Conservation (phyloP, 2,888 invertebrate species). For the Patella pellucida region DNA sequence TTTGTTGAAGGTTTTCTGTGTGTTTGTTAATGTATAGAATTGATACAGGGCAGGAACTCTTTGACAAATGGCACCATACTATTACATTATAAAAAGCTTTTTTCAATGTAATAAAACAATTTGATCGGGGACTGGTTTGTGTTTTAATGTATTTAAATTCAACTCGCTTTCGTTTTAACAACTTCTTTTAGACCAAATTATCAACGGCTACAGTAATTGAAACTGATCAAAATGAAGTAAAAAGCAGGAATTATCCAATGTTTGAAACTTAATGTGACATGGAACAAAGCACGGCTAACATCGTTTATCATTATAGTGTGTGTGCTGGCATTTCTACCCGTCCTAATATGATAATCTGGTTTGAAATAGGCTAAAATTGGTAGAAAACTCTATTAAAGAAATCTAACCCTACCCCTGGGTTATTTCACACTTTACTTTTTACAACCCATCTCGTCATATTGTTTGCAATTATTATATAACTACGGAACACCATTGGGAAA, state of each 20-base stretch:
- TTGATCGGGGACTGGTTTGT: constrained; percentile 2
- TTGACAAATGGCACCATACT: constrained; percentile 1
- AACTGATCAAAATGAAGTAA: constrained; percentile 11
- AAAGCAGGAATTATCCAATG: constrained; percentile 12
- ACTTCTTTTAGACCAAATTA: constrained; percentile 11
- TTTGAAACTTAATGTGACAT: constrained; percentile 10
- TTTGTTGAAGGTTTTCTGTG: no score
- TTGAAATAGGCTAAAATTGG: constrained; percentile 5
- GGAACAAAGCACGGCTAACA: not conserved
- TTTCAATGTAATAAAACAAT: constrained; percentile 9
- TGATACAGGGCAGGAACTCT: constrained; percentile 2
- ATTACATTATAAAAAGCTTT: constrained; percentile 2
- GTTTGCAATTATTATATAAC: not conserved
- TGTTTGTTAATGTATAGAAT: not conserved
- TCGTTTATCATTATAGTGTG: not conserved
- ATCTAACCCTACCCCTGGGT: constrained; percentile 9
- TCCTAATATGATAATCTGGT: constrained; percentile 5
- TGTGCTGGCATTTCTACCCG: not conserved
- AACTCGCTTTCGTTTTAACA: not conserved
- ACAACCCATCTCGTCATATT: not conserved
- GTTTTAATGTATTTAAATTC: constrained; percentile 5
- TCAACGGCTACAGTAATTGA: constrained; percentile 10
- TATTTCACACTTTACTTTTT: constrained; percentile 3
- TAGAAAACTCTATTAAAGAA: constrained; percentile 11
- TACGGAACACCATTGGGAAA: not conserved